These are phyloP conservation scores for Uromys caudimaculatus DNA, from an alignment of 2,797 vertebrate species.

Conservation along the genomic window DNA sequence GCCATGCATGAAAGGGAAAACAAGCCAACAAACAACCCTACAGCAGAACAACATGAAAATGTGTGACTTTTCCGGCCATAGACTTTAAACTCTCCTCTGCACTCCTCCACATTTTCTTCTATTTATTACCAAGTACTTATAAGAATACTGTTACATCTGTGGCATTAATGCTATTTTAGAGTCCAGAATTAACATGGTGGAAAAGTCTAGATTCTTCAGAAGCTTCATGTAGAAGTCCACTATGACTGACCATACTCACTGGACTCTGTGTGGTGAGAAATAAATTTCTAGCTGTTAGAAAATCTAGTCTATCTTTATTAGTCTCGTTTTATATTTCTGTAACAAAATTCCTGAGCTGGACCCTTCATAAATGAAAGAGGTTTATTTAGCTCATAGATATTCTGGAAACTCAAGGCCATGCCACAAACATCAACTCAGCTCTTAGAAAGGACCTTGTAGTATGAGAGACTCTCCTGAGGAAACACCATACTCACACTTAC, in stretches of 20 bases:
- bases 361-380: neutral
- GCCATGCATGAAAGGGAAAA: neutral
- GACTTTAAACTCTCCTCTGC: neutral
- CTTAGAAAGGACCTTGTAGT: neutral
- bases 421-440: neutral
- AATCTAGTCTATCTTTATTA: neutral
- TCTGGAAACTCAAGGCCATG: neutral
- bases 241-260: neutral
- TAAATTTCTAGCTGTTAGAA: neutral
- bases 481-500: neutral
- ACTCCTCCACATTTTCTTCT: neutral
- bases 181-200: neutral
- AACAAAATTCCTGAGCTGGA: neutral
- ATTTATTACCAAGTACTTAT: neutral
- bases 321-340: neutral
- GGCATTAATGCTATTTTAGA: neutral
- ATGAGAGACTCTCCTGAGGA: neutral
- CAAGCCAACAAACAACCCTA: neutral
- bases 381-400: neutral
- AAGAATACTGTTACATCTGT: neutral
- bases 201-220: neutral
- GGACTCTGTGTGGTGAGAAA: neutral
- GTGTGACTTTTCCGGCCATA: neutral
- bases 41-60: neutral
- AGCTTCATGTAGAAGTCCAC: neutral